Percentiles rank a stretch among this genome's conserved stretches.
phyloP scores from a whole-genome alignment of 1,140 invertebrate species.

The Drosophila ohnishii region DNA sequence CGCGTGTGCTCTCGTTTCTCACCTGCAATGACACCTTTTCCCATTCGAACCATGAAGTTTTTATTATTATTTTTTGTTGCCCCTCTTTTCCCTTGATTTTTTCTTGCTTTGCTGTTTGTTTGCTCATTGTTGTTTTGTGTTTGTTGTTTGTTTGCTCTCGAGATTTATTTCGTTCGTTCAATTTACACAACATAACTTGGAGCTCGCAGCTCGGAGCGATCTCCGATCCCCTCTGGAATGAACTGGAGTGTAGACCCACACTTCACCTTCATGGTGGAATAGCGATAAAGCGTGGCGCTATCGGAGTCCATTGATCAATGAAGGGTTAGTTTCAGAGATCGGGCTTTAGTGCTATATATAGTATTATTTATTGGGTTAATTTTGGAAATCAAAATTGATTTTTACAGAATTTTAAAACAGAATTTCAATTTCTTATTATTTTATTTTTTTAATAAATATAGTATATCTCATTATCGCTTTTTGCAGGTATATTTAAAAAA shows the following conservation, averaged over 20 bases:
- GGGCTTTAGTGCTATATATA: not conserved
- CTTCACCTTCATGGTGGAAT: not conserved
- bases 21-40: slow-evolving; percentile 75
- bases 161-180: slow-evolving; percentile 66
- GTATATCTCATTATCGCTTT: too few species aligned
- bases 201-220: slow-evolving; percentile 14
- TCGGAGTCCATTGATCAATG: slow-evolving; percentile 18
- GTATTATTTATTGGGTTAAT: too few species aligned
- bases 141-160: slow-evolving; percentile 49
- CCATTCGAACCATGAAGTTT: slow-evolving; percentile 62
- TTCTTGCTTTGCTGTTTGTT: slow-evolving; percentile 18
- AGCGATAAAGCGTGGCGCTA: slow-evolving; percentile 1
- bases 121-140: slow-evolving; percentile 31
- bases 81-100: slow-evolving; percentile 22
- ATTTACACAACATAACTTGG: slow-evolving; percentile 35
- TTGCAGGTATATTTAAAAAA: too few species aligned
- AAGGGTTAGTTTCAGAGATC: not conserved
- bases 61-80: slow-evolving; percentile 24
- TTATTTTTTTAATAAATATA: too few species aligned
- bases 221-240: not conserved
- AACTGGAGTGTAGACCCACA: not conserved
- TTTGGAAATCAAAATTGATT: not conserved
- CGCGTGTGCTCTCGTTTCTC: slow-evolving; percentile 79
- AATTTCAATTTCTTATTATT: too few species aligned
- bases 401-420: too few species aligned